Conservation (phyloP, 2,888 invertebrate genomes). For the Eumerus sabulonum region DNA sequence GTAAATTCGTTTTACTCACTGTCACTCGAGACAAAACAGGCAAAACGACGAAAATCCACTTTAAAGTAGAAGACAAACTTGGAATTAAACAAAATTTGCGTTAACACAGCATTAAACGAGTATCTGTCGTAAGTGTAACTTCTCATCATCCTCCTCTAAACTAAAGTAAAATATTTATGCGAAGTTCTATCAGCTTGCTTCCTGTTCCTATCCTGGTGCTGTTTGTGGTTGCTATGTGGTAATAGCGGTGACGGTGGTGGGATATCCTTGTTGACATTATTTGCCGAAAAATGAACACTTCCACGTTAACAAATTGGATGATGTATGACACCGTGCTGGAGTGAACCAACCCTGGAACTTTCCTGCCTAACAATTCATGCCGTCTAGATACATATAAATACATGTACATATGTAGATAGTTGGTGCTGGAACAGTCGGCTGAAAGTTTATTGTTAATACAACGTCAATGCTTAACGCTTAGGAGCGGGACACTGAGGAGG, state of each 20-base stretch:
- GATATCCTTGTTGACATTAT: conserved; percentile 5
- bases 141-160: not conserved
- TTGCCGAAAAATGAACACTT: conserved; percentile 13
- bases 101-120: conserved; percentile 6
- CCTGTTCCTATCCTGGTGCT: conserved; percentile 3
- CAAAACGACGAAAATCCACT: no score
- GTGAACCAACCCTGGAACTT: conserved; percentile 2
- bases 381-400: not conserved
- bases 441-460: conserved; percentile 23
- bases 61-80: no score
- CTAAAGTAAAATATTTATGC: conserved; percentile 17
- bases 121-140: not conserved
- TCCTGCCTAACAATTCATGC: conserved; percentile 6
- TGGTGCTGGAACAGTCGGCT: no score
- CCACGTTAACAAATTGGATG: conserved; percentile 11
- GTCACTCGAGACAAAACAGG: no score
- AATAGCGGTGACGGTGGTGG: not conserved
- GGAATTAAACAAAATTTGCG: conserved; percentile 9
- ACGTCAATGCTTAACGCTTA: conserved; percentile 7
- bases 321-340: not conserved
- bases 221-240: not conserved
- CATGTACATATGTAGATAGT: no score
- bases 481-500: not conserved
- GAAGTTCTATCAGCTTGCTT: conserved; percentile 18
- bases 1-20: no score